Percentiles rank a stretch among this genome's conserved stretches.
Conservation (phyloP, 1,140 invertebrate species). For the Bombus confusus region DNA sequence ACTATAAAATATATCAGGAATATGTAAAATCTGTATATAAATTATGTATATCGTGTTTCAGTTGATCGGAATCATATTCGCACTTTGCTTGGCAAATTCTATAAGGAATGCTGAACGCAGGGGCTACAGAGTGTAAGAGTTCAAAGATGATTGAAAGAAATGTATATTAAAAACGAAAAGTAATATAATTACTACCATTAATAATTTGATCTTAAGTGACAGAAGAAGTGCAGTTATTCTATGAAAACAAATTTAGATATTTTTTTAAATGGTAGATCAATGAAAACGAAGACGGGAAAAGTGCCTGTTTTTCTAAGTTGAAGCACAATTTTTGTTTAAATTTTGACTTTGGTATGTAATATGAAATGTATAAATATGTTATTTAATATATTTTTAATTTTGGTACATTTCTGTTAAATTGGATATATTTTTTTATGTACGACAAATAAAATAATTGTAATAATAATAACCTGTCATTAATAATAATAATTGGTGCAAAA, state of each 20-base stretch:
- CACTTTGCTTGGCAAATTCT: constrained; percentile 90
- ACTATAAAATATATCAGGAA: background rate
- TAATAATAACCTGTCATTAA: background rate
- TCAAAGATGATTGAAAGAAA: background rate
- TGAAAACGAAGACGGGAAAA: background rate
- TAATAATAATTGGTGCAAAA: constrained; percentile 32
- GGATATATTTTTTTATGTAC: constrained; percentile 2
- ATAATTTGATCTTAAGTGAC: constrained; percentile 28
- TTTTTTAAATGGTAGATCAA: background rate
- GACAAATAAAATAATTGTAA: background rate
- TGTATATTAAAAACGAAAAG: constrained; percentile 21
- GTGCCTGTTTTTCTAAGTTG: constrained; percentile 15
- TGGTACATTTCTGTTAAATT: constrained; percentile 40
- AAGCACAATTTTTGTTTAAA: background rate
- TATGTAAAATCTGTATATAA: background rate
- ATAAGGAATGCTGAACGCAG: constrained; percentile 87
- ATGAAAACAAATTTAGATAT: constrained; percentile 32
- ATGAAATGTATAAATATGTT: constrained; percentile 32
- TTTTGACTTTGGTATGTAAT: background rate
- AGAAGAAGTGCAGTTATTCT: constrained; percentile 14
- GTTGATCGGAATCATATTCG: constrained; percentile 92
- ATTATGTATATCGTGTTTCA: constrained; percentile 75
- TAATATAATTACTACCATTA: constrained; percentile 37
- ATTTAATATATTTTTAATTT: constrained; percentile 43
- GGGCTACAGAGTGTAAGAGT: constrained; percentile 74